Evolutionary conservation across 2,797 vertebrate genomes (phyloP), one percentile per base, ranked within the genome.

Genomic region (Scyliorhinus canicula): DNA sequence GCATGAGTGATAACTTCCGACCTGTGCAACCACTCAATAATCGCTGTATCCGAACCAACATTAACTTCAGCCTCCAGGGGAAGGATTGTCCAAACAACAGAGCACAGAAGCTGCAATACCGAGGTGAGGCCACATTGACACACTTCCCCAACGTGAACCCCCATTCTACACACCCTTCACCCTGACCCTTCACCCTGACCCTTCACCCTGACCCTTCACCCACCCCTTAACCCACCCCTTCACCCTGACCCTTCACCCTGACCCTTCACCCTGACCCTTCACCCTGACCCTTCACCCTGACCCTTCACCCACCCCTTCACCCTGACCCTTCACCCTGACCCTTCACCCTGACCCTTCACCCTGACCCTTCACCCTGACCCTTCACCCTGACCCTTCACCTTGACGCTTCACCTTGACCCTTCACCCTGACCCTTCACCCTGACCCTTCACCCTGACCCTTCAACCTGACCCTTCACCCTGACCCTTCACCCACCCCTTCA

Each of bases 71-170:
- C 98, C 97, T 99, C 98, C 99, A 99, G 96, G 99, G 99, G 96
- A 99, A 99, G 97, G 99, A 99, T 97, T 99, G 99, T 96, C 99
- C 99, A 95, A 99, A 99, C 97, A 99, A 99, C 97, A 98, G 98
- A 97, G 98, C 98, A 96, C 99, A 99, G 97, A 99, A 99, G 96
- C 98, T 99, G 95, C 99, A 99, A 96, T 99, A 99, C 96, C 98
- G 99, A 98, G 99, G 99, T 99, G 96, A 0, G 97, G 96, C 31
- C 16, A 2, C n/a, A 8, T 1, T 2, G 40, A 6, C 11, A 88
- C 1, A 1, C 93, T 47, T 2, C 57, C n/a, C 40, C 14, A 24
- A 24, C 1, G 0, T 21, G 1, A n/a, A n/a, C 35, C 31, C 52
- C 12, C 52, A 60, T 31, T 74, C 65, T 35, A 5, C 5, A 24